Conservation (phyloP, 2,888 invertebrate genomes). For the Pheosia gnoma region DNA sequence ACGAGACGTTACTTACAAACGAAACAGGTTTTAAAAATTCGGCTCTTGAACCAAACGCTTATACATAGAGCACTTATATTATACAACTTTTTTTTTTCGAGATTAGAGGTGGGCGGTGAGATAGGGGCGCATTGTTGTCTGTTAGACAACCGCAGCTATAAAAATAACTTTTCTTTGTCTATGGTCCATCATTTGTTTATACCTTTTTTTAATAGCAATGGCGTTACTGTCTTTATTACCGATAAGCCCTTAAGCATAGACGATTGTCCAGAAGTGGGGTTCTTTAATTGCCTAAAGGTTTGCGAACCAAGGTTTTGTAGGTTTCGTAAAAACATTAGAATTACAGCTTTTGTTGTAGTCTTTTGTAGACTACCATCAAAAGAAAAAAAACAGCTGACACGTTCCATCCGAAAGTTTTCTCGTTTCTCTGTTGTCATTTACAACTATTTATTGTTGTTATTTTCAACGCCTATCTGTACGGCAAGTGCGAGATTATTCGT, state of each 20-base stretch:
- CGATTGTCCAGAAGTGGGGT: neutral
- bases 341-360: too few relatives aligned
- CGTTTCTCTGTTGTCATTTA: too few relatives aligned
- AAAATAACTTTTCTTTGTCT: constrained; percentile 40
- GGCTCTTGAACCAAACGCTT: neutral
- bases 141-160: constrained; percentile 49
- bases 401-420: too few relatives aligned
- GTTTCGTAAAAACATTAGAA: neutral
- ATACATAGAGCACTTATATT: constrained; percentile 6
- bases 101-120: constrained; percentile 29
- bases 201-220: constrained; percentile 14
- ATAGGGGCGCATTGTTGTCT: constrained; percentile 56
- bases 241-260: neutral
- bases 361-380: too few relatives aligned
- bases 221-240: constrained; percentile 8
- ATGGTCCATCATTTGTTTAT: constrained; percentile 32
- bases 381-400: too few relatives aligned
- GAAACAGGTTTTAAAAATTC: constrained; percentile 6
- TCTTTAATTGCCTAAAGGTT: neutral
- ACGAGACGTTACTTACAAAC: constrained; percentile 2
- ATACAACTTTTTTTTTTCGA: constrained; percentile 17
- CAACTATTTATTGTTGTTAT: too few relatives aligned
- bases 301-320: neutral
- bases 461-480: too few relatives aligned
- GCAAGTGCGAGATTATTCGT: too few relatives aligned